Evolutionary conservation across 2,113 vertebrate species (phyloP), one percentile per base, ranked within the genome.

Genomic region (Chionis minor): DNA sequence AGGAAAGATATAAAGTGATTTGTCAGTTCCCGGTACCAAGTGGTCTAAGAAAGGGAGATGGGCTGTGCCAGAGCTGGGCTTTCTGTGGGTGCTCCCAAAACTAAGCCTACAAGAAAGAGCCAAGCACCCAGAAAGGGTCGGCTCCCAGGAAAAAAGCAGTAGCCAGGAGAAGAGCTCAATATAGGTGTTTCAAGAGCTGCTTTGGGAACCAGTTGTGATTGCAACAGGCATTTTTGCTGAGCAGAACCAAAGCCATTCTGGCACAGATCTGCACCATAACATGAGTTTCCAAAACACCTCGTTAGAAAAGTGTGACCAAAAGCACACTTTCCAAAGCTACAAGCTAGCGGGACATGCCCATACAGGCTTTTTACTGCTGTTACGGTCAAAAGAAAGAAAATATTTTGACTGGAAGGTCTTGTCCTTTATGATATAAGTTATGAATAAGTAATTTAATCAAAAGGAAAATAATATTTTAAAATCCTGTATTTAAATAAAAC

Each of bases 361-460:
- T 62, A 47, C 4, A 70, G 66, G 10, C 3, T 55, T 88, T 90
- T 69, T 58, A 42, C 30, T 55, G 24, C 16, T 40, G 58, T 27
- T 47, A 16, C 8, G 42, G 8, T 45, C 5, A 14, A 65, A 93
- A 81, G 69, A 90, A 83, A 65, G 20, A 85, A 86, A 40, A n/a
- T 62, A 3, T 63, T 95, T 93, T 89, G 33, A 35, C 32, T 86
- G 94, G 38, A 63, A 92, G 81, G 27, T 42, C 54, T 93, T 96
- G 69, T 27, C 38, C 78, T 91, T 96, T 94, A 58, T 54, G 55
- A 82, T 90, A 74, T 27, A 84, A 95, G 38, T 70, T 78, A 84
- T 94, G 47, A 81, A 94, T 79, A 96, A 92, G 45, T 92, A 87
- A 96, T 95, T 94, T 86, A 85, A 83, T 79, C 92, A 94, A 90